A percentile compares a stretch with the other conserved stretches of the same genome.
Evolutionary conservation across 2,797 vertebrate species (phyloP).

Genomic region (Coluber constrictor): DNA sequence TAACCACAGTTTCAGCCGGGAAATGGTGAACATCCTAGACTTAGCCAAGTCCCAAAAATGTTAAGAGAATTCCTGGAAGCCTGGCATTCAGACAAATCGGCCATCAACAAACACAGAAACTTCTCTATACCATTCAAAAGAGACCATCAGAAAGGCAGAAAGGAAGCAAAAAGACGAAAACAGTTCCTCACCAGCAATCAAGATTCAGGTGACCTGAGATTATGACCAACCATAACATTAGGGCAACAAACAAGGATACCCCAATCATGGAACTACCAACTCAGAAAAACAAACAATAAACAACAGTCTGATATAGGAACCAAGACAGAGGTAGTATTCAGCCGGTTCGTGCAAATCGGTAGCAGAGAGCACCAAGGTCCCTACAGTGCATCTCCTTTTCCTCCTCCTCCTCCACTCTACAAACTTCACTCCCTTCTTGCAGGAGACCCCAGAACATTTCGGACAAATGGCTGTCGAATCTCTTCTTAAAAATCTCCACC

Average conservation of each 20-base stretch:
- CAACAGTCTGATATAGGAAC: background rate
- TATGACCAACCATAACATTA: background rate
- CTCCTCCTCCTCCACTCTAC: too few relatives aligned
- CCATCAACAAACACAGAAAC: too few relatives aligned
- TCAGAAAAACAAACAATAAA: background rate
- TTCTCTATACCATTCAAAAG: background rate
- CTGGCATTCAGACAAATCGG: background rate
- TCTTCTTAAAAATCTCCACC: background rate
- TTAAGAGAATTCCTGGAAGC: background rate
- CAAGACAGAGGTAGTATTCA: background rate
- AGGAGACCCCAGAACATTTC: background rate
- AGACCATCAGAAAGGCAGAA: background rate
- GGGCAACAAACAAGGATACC: background rate
- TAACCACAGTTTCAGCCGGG: too few relatives aligned
- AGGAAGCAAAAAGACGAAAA: background rate
- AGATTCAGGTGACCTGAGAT: background rate
- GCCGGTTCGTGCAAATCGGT: too few relatives aligned
- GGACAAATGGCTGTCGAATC: background rate
- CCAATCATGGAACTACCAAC: background rate
- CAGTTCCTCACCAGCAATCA: background rate
- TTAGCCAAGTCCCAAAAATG: background rate
- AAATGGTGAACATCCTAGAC: background rate
- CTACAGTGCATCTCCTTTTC: too few relatives aligned
- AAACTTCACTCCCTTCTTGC: too few relatives aligned
- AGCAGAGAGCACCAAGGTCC: too few relatives aligned